Evolutionary conservation across 2,888 invertebrate genomes (phyloP).

Genomic region (Periphyllus acericola): DNA sequence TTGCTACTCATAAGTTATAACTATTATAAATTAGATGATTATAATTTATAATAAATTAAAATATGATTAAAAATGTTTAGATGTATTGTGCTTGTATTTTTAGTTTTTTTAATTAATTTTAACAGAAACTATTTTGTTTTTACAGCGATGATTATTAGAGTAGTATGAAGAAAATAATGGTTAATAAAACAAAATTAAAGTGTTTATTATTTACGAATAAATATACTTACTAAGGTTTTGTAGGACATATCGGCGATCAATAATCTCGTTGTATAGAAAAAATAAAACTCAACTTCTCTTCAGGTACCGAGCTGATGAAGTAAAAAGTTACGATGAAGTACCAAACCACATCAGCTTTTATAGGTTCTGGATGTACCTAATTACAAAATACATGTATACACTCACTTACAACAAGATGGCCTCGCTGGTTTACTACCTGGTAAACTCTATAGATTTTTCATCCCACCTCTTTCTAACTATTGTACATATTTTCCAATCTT

Average conservation of each 20-base stretch:
- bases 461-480: not conserved
- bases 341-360: not conserved
- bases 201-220: no score
- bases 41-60: no score
- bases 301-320: not conserved
- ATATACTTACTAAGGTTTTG: conserved; percentile 34
- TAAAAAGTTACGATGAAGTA: conserved; percentile 14
- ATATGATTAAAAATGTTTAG: no score
- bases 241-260: not conserved
- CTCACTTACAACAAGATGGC: not conserved
- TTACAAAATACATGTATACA: not conserved
- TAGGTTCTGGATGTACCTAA: not conserved
- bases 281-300: conserved; percentile 1
- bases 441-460: conserved; percentile 9
- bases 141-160: no score
- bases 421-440: not conserved
- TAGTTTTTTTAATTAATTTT: no score
- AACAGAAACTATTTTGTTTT: no score
- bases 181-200: no score
- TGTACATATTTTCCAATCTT: not conserved
- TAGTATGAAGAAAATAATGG: no score
- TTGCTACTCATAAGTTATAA: no score
- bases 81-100: no score
- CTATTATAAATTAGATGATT: no score
- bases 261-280: not conserved